phyloP scores from a whole-genome alignment of 1,140 invertebrate species.

The Drosophila sp. region DNA sequence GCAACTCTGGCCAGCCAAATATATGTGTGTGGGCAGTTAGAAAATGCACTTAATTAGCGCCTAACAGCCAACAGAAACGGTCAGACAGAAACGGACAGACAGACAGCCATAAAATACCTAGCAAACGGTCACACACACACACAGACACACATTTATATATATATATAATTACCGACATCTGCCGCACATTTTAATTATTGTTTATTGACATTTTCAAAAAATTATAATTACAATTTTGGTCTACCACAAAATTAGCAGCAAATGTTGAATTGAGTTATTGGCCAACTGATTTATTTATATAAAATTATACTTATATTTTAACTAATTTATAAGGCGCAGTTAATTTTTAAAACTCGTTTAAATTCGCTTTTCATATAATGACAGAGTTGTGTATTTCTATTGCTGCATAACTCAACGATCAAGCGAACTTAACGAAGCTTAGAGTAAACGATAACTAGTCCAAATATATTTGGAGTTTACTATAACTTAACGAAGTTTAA shows the following conservation, averaged over 20 bases:
- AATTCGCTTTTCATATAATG: no score
- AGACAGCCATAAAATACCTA: constrained; percentile 40
- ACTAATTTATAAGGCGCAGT: no score
- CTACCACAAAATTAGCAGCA: constrained; percentile 21
- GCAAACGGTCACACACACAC: constrained; percentile 12
- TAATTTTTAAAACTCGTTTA: no score
- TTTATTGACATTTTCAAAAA: constrained; percentile 18
- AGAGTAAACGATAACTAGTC: no score
- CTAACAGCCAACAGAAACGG: constrained; percentile 20
- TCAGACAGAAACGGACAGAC: constrained; percentile 1
- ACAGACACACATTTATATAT: neutral
- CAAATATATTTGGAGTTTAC: neutral
- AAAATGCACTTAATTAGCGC: constrained; percentile 52
- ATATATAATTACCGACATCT: constrained; percentile 33
- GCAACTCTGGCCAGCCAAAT: constrained; percentile 16
- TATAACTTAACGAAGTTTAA: neutral
- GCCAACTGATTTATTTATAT: neutral
- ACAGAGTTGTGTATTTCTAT: no score
- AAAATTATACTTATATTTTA: no score
- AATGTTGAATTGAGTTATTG: neutral
- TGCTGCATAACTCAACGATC: no score
- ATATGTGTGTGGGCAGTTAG: constrained; percentile 37
- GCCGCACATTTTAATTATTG: constrained; percentile 33
- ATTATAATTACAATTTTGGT: constrained; percentile 10
- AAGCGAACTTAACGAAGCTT: no score